Evolutionary conservation across 2,797 vertebrate species (phyloP).

Genomic region (Acanthis flammea): DNA sequence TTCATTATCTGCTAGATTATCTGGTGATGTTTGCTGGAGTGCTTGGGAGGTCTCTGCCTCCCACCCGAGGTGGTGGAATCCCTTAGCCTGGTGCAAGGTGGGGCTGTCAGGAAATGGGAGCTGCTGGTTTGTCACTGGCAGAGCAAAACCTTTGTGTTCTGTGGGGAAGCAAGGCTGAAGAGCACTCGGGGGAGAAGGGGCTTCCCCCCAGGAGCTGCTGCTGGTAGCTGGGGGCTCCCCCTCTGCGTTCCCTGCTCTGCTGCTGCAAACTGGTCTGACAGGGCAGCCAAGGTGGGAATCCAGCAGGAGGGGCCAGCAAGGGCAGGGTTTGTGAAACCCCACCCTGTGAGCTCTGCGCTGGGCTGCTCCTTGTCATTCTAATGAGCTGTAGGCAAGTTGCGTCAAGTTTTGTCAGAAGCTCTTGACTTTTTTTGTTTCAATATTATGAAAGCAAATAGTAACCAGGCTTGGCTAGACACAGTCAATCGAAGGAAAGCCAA

Average conservation of each 20-base stretch:
- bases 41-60: background rate
- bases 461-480: background rate
- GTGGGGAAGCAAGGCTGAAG: background rate
- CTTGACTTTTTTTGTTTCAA: background rate
- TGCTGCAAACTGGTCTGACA: background rate
- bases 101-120: background rate
- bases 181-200: rapidly evolving
- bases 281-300: background rate
- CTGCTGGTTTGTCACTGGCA: background rate
- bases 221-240: rapidly evolving
- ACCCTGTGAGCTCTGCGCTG: background rate
- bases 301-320: background rate
- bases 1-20: background rate
- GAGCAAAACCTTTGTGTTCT: background rate
- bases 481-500: background rate
- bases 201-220: background rate
- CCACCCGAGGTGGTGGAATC: background rate
- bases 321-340: background rate
- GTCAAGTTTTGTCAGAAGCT: constrained; percentile 21
- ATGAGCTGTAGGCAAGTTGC: background rate
- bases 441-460: background rate
- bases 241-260: rapidly evolving
- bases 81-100: background rate
- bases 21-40: background rate
- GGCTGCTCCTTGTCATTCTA: background rate